Conservation (phyloP, 1,140 invertebrate genomes). For the Mizuhopecten yessoensis region DNA sequence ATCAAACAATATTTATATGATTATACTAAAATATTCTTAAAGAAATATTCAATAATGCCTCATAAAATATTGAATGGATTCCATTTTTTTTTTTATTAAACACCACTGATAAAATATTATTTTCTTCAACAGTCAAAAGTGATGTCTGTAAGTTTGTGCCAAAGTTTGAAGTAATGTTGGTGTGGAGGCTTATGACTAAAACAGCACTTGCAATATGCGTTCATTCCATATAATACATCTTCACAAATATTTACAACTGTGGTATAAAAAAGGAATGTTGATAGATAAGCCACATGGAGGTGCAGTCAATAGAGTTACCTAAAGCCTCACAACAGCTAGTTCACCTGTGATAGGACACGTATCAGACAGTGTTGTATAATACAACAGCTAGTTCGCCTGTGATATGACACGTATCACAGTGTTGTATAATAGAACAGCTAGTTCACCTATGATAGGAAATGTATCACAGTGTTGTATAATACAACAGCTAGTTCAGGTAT, state of each 20-base stretch:
- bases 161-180: neutral
- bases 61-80: neutral
- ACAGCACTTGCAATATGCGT: neutral
- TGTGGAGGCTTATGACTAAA: neutral
- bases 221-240: neutral
- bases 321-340: neutral
- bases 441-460: too few relatives aligned
- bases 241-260: neutral
- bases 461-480: too few relatives aligned
- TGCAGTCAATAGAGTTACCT: conserved; percentile 4
- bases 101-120: too few relatives aligned
- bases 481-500: too few relatives aligned
- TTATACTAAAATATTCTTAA: too few relatives aligned
- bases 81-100: too few relatives aligned
- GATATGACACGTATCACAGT: too few relatives aligned
- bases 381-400: too few relatives aligned
- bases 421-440: too few relatives aligned
- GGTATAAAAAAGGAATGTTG: neutral
- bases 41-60: neutral
- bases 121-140: too few relatives aligned
- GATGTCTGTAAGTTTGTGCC: neutral
- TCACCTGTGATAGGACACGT: neutral
- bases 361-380: neutral
- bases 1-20: neutral
- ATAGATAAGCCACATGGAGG: neutral